These are phyloP conservation scores for Napeogenes sylphis DNA, from an alignment of 2,888 invertebrate species.

Conservation along the genomic window DNA sequence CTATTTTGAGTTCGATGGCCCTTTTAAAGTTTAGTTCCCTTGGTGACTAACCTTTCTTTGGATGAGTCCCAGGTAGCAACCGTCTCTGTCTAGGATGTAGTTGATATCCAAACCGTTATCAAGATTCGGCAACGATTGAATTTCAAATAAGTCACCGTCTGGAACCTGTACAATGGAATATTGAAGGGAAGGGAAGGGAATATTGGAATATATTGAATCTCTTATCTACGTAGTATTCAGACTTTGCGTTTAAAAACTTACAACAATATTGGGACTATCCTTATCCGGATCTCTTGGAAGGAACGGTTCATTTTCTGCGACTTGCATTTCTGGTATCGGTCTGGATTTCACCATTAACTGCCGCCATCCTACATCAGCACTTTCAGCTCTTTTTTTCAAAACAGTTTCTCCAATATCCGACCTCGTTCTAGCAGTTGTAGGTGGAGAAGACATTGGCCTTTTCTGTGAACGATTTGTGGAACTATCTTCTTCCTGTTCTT, in stretches of 20 bases:
- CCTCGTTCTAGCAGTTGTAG: slow-evolving; percentile 40
- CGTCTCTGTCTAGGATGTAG: slow-evolving; percentile 74
- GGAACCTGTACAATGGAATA: slow-evolving; percentile 75
- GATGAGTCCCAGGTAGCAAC: slow-evolving; percentile 82
- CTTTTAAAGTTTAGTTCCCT: not conserved
- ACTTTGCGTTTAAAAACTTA: slow-evolving; percentile 38
- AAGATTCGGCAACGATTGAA: slow-evolving; percentile 74
- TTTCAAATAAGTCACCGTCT: slow-evolving; percentile 83
- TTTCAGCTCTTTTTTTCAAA: slow-evolving; percentile 46
- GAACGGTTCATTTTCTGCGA: slow-evolving; percentile 36
- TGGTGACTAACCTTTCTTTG: slow-evolving; percentile 77
- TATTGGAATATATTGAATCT: no score
- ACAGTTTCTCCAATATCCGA: slow-evolving; percentile 38
- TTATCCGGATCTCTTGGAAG: slow-evolving; percentile 63
- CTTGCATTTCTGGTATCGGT: slow-evolving; percentile 52
- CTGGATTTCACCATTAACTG: slow-evolving; percentile 53
- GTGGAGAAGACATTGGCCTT: slow-evolving; percentile 37
- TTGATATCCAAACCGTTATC: slow-evolving; percentile 70
- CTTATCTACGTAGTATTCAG: not conserved
- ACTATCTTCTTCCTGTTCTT: slow-evolving; percentile 38
- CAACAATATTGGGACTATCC: slow-evolving; percentile 59
- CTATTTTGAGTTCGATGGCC: not conserved
- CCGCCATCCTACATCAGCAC: slow-evolving; percentile 37
- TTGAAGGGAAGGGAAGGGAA: no score
- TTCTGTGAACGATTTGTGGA: slow-evolving; percentile 35